Percentiles rank a stretch among this genome's conserved stretches.
phyloP scores from a whole-genome alignment of 2,888 invertebrate genomes.

The Campoplex nolae region DNA sequence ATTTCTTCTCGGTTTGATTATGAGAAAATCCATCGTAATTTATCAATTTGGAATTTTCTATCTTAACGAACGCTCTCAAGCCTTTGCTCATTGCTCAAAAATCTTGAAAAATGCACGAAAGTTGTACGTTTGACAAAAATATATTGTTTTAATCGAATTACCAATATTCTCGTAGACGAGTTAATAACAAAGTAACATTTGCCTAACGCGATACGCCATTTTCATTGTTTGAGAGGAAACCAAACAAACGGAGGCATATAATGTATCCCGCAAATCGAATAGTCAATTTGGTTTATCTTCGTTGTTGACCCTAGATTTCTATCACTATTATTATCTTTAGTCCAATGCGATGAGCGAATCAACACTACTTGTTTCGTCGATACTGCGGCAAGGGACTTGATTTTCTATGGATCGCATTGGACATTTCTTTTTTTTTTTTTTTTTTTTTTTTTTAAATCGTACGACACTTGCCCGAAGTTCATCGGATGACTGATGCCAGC shows the following conservation, averaged over 20 bases:
- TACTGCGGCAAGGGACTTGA: neutral
- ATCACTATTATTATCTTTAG: neutral
- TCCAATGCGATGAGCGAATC: neutral
- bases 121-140: no score
- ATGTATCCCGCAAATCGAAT: constrained; percentile 43
- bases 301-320: constrained; percentile 31
- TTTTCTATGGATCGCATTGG: no score
- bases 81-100: neutral
- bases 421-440: no score
- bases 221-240: constrained; percentile 6
- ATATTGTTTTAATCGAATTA: neutral
- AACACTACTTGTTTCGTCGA: neutral
- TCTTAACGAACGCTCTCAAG: no score
- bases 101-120: neutral
- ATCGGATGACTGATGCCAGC: no score
- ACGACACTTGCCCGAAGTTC: no score
- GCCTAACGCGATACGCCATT: neutral
- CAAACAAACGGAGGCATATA: constrained; percentile 3
- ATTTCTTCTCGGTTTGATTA: no score
- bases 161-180: neutral
- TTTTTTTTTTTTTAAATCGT: no score
- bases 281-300: constrained; percentile 32
- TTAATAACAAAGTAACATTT: neutral
- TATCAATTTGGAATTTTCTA: no score
- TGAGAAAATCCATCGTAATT: neutral